Evolutionary conservation across 2,888 invertebrate genomes (phyloP).

Genomic region (Imbricaverruca yamaguchii): DNA sequence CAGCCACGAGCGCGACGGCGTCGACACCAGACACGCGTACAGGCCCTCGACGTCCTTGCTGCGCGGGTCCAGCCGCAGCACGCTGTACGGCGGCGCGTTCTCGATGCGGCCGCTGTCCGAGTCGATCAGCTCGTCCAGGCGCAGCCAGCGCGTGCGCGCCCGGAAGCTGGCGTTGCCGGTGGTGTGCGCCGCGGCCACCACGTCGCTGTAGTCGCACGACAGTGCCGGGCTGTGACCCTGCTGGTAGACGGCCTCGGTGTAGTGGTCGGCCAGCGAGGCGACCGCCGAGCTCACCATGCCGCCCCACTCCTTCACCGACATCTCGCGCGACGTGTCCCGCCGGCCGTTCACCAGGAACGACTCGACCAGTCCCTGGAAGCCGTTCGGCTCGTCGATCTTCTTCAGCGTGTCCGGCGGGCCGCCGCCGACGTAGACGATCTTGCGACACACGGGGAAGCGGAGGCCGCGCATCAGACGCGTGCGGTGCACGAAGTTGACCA

Average conservation of each 20-base stretch:
- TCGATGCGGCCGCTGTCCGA: neutral
- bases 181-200: neutral
- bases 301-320: slow-evolving; percentile 21
- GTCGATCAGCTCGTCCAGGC: slow-evolving; percentile 15
- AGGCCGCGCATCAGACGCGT: slow-evolving; percentile 1
- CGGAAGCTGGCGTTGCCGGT: too few species aligned
- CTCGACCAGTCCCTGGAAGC: slow-evolving; percentile 10
- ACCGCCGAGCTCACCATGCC: slow-evolving; percentile 19
- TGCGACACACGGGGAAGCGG: neutral
- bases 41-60: slow-evolving; percentile 17
- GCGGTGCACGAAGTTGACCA: neutral
- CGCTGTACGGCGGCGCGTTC: neutral
- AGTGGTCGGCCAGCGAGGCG: slow-evolving; percentile 3
- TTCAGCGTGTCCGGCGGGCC: slow-evolving; percentile 17
- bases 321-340: slow-evolving; percentile 1
- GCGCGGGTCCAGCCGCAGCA: slow-evolving; percentile 9
- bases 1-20: slow-evolving; percentile 1
- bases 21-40: neutral
- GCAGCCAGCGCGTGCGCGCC: neutral
- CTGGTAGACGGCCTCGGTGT: slow-evolving; percentile 19
- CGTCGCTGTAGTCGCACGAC: slow-evolving; percentile 16
- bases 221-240: neutral
- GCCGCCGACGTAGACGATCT: slow-evolving; percentile 14
- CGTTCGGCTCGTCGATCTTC: slow-evolving; percentile 1
- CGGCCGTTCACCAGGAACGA: slow-evolving; percentile 7